phyloP scores from a whole-genome alignment of 2,113 vertebrate species.

The Anoplopoma fimbria region DNA sequence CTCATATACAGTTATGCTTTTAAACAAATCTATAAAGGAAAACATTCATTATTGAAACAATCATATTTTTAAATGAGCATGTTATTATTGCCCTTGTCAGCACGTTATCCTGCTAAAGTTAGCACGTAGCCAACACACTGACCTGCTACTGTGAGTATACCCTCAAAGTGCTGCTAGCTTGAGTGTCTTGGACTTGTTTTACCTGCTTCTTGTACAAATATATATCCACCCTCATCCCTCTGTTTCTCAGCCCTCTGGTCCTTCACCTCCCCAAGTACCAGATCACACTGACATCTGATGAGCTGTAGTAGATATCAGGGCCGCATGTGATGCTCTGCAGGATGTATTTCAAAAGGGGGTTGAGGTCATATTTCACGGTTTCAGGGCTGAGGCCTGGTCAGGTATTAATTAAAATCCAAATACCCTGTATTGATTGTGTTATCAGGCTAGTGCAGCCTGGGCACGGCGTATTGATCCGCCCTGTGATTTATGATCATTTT shows the following conservation, averaged over 20 bases:
- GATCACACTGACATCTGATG: slow-evolving; percentile 86
- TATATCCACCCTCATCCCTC: background rate
- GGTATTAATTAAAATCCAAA: slow-evolving; percentile 99
- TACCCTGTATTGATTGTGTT: slow-evolving; percentile 97
- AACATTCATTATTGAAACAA: background rate
- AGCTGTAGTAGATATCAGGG: slow-evolving; percentile 86
- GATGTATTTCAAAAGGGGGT: slow-evolving; percentile 84
- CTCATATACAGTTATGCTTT: background rate
- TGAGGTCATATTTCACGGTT: slow-evolving; percentile 93
- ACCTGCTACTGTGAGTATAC: background rate
- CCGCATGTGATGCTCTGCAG: slow-evolving; percentile 84
- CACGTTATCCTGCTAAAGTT: background rate
- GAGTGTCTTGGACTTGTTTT: background rate
- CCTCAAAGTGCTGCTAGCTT: background rate
- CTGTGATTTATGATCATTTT: slow-evolving; percentile 99
- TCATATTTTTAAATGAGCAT: background rate
- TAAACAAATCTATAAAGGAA: background rate
- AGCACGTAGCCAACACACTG: background rate
- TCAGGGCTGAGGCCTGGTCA: slow-evolving; percentile 86
- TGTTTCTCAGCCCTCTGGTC: background rate
- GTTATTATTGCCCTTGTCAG: background rate
- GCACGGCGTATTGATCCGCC: slow-evolving; percentile 90
- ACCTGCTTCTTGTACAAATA: slow-evolving; percentile 4
- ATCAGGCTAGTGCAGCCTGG: slow-evolving; percentile 92
- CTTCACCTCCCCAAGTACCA: slow-evolving; percentile 81